A percentile compares a stretch with the other conserved stretches of the same genome.
Evolutionary conservation across 1,140 invertebrate species (phyloP).

Genomic region (Magallana angulata): DNA sequence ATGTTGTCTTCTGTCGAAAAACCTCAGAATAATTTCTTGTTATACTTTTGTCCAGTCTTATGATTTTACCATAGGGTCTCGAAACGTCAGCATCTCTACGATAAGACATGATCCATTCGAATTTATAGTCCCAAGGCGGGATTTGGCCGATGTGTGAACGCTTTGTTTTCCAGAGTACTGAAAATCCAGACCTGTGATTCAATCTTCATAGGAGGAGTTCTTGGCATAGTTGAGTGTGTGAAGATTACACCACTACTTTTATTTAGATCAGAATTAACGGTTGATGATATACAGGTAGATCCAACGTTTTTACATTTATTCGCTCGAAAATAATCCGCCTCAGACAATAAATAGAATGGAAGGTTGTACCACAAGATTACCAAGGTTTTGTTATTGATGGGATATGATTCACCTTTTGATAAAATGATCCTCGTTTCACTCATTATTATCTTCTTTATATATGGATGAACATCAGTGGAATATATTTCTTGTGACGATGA

Average conservation of each 20-base stretch:
- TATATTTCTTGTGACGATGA: too few species aligned
- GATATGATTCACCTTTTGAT: too few species aligned
- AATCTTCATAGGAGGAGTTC: neutral
- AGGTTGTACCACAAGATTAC: neutral
- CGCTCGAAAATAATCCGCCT: neutral
- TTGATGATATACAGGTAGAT: neutral
- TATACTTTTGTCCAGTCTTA: neutral
- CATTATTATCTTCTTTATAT: too few species aligned
- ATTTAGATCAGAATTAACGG: neutral
- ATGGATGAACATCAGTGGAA: too few species aligned
- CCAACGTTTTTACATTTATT: neutral
- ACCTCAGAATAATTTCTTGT: neutral
- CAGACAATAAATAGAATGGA: neutral
- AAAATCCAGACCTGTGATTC: too few species aligned
- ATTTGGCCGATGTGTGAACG: neutral
- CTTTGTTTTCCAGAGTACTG: neutral
- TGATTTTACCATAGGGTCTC: neutral
- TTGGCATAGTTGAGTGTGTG: neutral
- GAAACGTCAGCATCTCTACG: neutral
- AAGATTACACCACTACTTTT: neutral
- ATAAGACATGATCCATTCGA: slow-evolving; percentile 1
- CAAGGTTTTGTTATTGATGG: neutral
- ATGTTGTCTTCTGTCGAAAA: neutral
- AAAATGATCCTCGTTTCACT: too few species aligned
- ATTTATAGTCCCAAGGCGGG: neutral